Conservation (phyloP, 2,888 invertebrate genomes). For the Cataglyphis cursor region DNA sequence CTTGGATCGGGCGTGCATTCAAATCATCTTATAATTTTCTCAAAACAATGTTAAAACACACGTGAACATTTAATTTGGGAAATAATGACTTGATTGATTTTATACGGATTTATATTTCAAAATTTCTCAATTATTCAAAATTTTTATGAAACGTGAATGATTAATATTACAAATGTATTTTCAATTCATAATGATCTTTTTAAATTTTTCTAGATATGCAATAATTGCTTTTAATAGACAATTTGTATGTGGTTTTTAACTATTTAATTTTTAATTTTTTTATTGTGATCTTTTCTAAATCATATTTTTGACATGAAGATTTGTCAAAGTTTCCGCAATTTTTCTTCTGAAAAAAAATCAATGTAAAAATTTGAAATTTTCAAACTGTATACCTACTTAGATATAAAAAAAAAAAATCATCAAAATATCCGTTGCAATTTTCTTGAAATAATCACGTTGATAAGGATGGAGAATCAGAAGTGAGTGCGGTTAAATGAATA, state of each 20-base stretch:
- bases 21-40: conserved; percentile 67
- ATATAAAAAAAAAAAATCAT: conserved; percentile 10
- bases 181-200: neutral
- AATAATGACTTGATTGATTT: neutral
- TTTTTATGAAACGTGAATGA: neutral
- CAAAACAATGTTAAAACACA: too few species aligned
- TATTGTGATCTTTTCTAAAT: neutral
- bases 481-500: conserved; percentile 44
- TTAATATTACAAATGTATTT: neutral
- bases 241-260: neutral
- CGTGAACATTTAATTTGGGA: neutral
- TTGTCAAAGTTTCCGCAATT: neutral
- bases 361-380: neutral
- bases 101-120: neutral
- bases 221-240: neutral
- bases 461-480: conserved; percentile 37
- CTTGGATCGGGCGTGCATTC: conserved; percentile 57
- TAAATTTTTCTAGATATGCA: neutral
- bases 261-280: too few species aligned
- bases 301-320: neutral
- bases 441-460: conserved; percentile 36
- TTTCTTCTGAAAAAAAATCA: neutral
- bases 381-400: neutral
- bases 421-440: conserved; percentile 25
- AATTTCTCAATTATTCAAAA: neutral